Evolutionary conservation across 35 echinoderm and acorn worm species (phyloP).

Genomic region (Apostichopus californicus): DNA sequence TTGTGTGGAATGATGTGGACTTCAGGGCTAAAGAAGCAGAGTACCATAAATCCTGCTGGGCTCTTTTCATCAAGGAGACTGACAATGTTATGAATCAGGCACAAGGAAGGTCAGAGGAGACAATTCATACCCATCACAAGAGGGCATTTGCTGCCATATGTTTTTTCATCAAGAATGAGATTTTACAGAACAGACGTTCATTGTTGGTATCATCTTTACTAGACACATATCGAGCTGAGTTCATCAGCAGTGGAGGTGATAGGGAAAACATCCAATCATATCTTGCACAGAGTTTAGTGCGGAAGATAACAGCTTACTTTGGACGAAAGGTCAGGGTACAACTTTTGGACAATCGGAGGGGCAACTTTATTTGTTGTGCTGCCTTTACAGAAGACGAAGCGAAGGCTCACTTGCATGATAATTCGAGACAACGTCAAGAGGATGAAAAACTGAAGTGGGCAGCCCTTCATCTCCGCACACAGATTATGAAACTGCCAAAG

Average conservation of each 20-base stretch:
- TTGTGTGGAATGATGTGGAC: constrained; percentile 61
- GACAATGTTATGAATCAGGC: background rate
- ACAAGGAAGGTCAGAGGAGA: constrained; percentile 6
- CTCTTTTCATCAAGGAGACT: constrained; percentile 62
- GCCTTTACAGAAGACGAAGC: constrained; percentile 59
- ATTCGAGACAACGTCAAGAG: background rate
- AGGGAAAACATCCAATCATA: background rate
- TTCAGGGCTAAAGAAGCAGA: constrained; percentile 74
- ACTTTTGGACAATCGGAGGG: constrained; percentile 58
- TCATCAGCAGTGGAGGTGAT: constrained; percentile 2
- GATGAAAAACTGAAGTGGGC: constrained; percentile 66
- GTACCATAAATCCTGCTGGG: constrained; percentile 70
- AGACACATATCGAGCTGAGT: background rate
- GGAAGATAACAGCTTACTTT: constrained; percentile 65
- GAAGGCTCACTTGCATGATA: constrained; percentile 13
- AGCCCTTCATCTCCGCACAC: background rate
- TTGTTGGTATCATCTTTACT: background rate
- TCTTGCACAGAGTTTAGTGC: constrained; percentile 55
- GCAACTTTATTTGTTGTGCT: constrained; percentile 48
- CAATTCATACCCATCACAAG: constrained; percentile 48
- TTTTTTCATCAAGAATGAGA: constrained; percentile 19
- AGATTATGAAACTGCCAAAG: constrained; percentile 23
- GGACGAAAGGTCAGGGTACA: constrained; percentile 50
- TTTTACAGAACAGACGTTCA: background rate
- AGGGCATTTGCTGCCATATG: constrained; percentile 33